A percentile compares a stretch with the other conserved stretches of the same genome.
Evolutionary conservation across 2,113 vertebrate species (phyloP).

Genomic region (Phyllostomus hastatus): DNA sequence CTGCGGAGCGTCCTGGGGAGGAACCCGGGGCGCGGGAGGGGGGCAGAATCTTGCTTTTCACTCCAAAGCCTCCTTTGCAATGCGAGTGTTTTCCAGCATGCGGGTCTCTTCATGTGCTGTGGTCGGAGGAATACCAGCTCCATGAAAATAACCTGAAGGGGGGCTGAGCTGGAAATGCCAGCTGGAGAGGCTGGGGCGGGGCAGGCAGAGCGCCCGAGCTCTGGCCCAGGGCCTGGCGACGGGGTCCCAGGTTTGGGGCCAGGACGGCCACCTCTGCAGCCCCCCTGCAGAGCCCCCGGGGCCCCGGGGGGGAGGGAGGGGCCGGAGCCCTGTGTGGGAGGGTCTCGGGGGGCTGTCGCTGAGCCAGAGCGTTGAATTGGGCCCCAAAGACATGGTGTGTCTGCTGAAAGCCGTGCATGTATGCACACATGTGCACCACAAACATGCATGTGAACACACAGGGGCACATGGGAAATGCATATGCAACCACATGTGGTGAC

Average conservation of each 20-base stretch:
- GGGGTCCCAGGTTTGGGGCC: not conserved
- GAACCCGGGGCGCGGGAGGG: not conserved
- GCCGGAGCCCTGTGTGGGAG: accelerated
- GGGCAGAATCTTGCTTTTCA: not conserved
- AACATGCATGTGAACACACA: accelerated
- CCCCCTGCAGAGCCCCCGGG: too few relatives aligned
- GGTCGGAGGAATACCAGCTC: not conserved
- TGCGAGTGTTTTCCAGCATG: not conserved
- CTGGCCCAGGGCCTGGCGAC: not conserved
- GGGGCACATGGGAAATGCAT: accelerated
- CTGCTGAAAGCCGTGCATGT: not conserved
- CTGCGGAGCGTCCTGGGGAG: not conserved
- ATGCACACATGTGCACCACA: accelerated
- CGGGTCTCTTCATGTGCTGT: accelerated
- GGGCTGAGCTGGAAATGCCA: not conserved
- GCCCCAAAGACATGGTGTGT: not conserved
- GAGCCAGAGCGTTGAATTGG: not conserved
- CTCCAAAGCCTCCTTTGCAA: too few relatives aligned
- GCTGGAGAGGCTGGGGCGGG: not conserved
- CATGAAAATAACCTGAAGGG: not conserved
- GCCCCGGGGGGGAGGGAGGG: too few relatives aligned
- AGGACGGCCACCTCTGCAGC: accelerated
- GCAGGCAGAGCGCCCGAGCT: not conserved
- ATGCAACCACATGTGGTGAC: too few relatives aligned
- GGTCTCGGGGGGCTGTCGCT: too few relatives aligned